Evolutionary conservation across 2,113 vertebrate species (phyloP).

Genomic region (Pao palembangensis): DNA sequence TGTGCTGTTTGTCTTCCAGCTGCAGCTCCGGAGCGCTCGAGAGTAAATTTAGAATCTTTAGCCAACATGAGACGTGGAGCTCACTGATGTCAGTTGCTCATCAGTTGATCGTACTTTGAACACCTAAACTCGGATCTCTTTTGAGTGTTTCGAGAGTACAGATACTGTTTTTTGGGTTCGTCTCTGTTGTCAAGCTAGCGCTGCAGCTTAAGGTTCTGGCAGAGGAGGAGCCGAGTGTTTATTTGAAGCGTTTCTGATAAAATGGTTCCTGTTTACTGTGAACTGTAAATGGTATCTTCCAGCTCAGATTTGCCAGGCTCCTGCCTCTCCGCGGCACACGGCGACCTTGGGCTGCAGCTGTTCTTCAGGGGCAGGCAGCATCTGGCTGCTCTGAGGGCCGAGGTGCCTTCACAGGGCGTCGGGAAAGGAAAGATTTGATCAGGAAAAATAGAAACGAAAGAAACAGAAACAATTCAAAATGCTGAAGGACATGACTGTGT

Average conservation of each 20-base stretch:
- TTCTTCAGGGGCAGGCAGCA: slow-evolving; percentile 43
- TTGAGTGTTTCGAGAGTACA: neutral
- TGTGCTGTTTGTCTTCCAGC: slow-evolving; percentile 28
- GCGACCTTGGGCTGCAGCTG: slow-evolving; percentile 57
- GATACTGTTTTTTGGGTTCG: neutral
- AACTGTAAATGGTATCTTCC: slow-evolving; percentile 1
- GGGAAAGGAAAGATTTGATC: slow-evolving; percentile 2
- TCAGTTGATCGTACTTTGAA: slow-evolving; percentile 32
- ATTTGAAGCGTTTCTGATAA: slow-evolving; percentile 23
- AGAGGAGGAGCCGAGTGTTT: slow-evolving; percentile 17
- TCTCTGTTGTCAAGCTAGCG: slow-evolving; percentile 7
- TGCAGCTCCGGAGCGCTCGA: slow-evolving; percentile 17
- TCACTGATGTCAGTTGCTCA: slow-evolving; percentile 7
- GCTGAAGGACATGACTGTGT: neutral
- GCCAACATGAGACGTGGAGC: slow-evolving; percentile 22
- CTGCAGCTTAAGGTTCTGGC: slow-evolving; percentile 23
- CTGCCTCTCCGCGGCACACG: slow-evolving; percentile 19
- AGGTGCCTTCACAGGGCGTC: neutral
- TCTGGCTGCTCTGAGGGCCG: slow-evolving; percentile 36
- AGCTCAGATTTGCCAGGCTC: slow-evolving; percentile 20
- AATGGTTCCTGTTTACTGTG: slow-evolving; percentile 16
- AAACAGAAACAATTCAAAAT: neutral
- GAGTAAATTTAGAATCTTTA: slow-evolving; percentile 46
- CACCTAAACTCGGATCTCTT: slow-evolving; percentile 9
- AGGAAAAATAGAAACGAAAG: neutral